Evolutionary conservation across 2,113 vertebrate genomes (phyloP).

Genomic region (Coptodon rendalli): DNA sequence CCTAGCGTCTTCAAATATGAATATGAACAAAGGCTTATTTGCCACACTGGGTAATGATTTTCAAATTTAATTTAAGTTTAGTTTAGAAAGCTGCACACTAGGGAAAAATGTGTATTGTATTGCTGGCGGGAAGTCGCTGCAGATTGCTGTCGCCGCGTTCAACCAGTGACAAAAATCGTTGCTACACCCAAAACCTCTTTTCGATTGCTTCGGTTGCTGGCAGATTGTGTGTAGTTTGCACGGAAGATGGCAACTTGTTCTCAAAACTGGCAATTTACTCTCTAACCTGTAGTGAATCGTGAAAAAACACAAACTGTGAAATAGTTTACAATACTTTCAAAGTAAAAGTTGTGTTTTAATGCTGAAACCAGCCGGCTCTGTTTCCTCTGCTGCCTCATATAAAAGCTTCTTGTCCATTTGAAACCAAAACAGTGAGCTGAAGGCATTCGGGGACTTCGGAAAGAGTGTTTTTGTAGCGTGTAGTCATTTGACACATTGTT

Average conservation of each 20-base stretch:
- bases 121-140: not conserved
- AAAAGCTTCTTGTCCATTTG: not conserved
- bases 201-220: not conserved
- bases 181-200: rapidly evolving
- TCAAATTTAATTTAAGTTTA: not conserved
- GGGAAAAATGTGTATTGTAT: not conserved
- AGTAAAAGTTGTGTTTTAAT: not conserved
- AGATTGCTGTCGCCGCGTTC: not conserved
- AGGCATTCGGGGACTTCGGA: rapidly evolving
- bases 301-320: not conserved
- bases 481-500: not conserved
- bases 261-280: not conserved
- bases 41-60: not conserved
- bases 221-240: not conserved
- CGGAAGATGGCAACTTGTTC: not conserved
- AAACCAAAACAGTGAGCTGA: not conserved
- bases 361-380: not conserved
- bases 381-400: not conserved
- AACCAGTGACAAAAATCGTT: not conserved
- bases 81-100: not conserved
- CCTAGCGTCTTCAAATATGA: not conserved
- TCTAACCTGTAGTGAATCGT: not conserved
- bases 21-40: not conserved
- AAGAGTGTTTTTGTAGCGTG: not conserved
- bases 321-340: not conserved